Base-by-base conservation (phyloP, 2,113 vertebrate species). In the Corvus hawaiiensis region DNA sequence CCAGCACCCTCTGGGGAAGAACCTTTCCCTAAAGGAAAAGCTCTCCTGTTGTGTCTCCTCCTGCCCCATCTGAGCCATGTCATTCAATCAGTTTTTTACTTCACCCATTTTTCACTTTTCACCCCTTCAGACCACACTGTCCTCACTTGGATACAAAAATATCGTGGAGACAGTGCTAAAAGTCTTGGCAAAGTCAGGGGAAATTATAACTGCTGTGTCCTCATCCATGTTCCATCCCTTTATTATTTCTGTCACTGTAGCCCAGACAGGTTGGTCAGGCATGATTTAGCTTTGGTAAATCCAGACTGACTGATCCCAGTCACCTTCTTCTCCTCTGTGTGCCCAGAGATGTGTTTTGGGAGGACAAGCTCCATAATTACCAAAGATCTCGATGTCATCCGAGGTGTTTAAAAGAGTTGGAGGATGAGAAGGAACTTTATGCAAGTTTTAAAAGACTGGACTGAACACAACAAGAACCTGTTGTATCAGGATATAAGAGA, bases 361-460 rank as follows among this genome's bases (percentile, higher is more conserved):
- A 93, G 73, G 76, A 89, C 64, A 48, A 41, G 41, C 55, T 93
- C 76, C 56, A 37, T 93, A 81, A 78, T 75, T 95, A 52, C 73
- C 52, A 44, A 56, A 78, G 68, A 95, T 85, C 43, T 77, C 76
- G 26, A 1, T 73, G 82, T 83, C 88, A 81, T 14, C 11, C 1
- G 11, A 83, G 32, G 62, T 27, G 49, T 61, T 94, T 71, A 61
- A 94, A 89, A 69, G 86, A 84, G 41, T 11, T 82, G 66, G 62
- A 64, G 89, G 74, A 69, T 22, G 46, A 46, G 71, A 93, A 73
- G 37, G 64, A 61, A 58, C n/a, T 89, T 87, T 27, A 9, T 56
- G 9, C 8, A 37, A 61, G 27, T 54, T 91, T 91, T 61, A 30
- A 44, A 93, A 74, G 21, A 16, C 26, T 49, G 5, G 54, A 23